Evolutionary conservation across 2,888 invertebrate species (phyloP).

Genomic region (Sclerodermus sp.): DNA sequence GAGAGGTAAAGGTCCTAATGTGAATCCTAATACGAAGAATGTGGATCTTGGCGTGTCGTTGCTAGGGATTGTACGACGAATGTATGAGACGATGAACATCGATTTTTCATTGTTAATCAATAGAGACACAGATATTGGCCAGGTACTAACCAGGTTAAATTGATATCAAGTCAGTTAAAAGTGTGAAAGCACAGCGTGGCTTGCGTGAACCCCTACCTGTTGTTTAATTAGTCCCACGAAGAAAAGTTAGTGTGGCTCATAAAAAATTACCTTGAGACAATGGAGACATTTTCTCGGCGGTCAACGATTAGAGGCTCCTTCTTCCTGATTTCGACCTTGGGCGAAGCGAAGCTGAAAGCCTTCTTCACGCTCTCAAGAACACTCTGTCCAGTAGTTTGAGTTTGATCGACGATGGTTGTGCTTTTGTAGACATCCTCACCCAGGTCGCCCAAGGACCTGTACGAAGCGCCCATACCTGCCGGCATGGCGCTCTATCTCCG

Average conservation of each 20-base stretch:
- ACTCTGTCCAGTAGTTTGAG: slow-evolving; percentile 60
- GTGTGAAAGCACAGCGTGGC: not conserved
- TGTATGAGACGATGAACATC: no score
- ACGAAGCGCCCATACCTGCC: slow-evolving; percentile 67
- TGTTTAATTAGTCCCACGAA: slow-evolving; percentile 9
- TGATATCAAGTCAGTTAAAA: slow-evolving; percentile 6
- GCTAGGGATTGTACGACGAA: no score
- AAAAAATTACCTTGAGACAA: slow-evolving; percentile 53
- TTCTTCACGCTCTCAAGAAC: slow-evolving; percentile 66
- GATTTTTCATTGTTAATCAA: no score
- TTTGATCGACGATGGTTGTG: slow-evolving; percentile 63
- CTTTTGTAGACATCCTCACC: slow-evolving; percentile 67
- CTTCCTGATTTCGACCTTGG: slow-evolving; percentile 54
- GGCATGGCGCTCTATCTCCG: slow-evolving; percentile 60
- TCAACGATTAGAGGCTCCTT: slow-evolving; percentile 54
- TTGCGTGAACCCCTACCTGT: slow-evolving; percentile 21
- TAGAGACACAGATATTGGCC: no score
- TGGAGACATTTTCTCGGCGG: slow-evolving; percentile 53
- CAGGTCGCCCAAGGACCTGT: slow-evolving; percentile 63
- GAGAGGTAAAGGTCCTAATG: no score
- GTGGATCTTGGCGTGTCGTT: no score
- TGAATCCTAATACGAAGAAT: no score
- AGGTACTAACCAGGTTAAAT: slow-evolving; percentile 11
- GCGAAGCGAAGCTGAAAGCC: slow-evolving; percentile 62
- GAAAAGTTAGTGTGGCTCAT: no score